Evolutionary conservation across 92 coral and sea anemone species (phyloP), one percentile per base, ranked within the genome.

Genomic region (Palythoa grandis): DNA sequence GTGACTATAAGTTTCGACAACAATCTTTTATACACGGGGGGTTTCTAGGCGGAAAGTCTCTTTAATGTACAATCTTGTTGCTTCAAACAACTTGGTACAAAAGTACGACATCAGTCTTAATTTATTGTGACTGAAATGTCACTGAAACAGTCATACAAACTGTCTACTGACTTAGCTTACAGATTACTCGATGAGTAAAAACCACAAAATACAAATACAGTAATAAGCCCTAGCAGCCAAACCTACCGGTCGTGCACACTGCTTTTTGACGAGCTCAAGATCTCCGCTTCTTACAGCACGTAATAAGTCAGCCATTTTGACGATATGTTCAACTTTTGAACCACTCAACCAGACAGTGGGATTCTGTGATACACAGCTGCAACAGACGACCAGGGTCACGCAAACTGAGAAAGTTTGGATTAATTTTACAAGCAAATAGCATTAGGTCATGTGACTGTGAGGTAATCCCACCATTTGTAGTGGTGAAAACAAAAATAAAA

Each of bases 221-320:
- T 58, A 11, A 6, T 3, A 11, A 11, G 29, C 50, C 73, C 43
- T 16, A 57, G 17, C 19, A 69, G 14, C 40, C 11, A 43, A 76
- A 35, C 93, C 77, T 83, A 94, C 98, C 72, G 98, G 98, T 68
- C 91, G 86, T 29, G 90, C 65, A 56, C 91, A 86, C 72, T 92
- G 92, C 60, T 85, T 83, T 57, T 91, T 89, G 20, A 94, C 78
- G 11, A 83, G 85, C 13, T 91, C 93, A 25, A 94, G 11, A 38
- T 94, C 93, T 66, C 98, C 98, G n/a, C 94, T 90, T 83, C 98
- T 88, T 15, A 92, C 82, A 23, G 98, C 95, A 48, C 74, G 85
- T 52, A 80, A 47, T 50, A 80, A 66, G 22, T 80, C 85, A 67
- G 73, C 57, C 60, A 47, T 80, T 37, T 67, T 12, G 74, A 19